phyloP scores from a whole-genome alignment of 2,888 invertebrate genomes.

The Chesias legatella region DNA sequence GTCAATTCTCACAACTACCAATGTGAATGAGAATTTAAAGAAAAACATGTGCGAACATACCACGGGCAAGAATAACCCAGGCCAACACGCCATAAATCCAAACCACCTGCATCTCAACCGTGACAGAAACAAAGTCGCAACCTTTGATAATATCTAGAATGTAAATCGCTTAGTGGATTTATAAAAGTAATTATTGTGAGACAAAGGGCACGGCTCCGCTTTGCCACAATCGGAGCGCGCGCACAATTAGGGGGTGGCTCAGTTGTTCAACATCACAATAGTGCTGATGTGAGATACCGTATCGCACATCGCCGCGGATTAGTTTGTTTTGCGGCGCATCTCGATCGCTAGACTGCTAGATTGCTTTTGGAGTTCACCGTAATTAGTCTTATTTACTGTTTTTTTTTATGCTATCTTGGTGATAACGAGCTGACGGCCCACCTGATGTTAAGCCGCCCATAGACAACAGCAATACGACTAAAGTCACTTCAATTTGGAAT shows the following conservation, averaged over 20 bases:
- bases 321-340: constrained; percentile 50
- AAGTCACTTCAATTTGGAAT: no score
- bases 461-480: no score
- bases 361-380: constrained; percentile 1
- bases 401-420: no score
- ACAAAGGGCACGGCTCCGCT: constrained; percentile 57
- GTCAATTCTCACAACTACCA: no score
- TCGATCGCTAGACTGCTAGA: constrained; percentile 18
- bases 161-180: constrained; percentile 63
- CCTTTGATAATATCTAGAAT: constrained; percentile 57
- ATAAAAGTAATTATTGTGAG: constrained; percentile 64
- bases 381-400: not conserved
- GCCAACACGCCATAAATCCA: constrained; percentile 21
- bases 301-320: constrained; percentile 52
- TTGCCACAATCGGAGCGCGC: constrained; percentile 29
- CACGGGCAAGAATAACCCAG: not conserved
- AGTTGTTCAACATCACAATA: constrained; percentile 60
- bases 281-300: constrained; percentile 58
- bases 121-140: constrained; percentile 55
- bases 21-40: no score
- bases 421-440: no score
- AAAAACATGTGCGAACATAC: no score
- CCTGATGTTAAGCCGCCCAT: no score
- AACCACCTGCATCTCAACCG: constrained; percentile 35
- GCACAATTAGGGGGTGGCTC: constrained; percentile 46